These are phyloP conservation scores for Mormyrus hasselquistii DNA, from an alignment of 2,797 vertebrate species.

Conservation along the genomic window DNA sequence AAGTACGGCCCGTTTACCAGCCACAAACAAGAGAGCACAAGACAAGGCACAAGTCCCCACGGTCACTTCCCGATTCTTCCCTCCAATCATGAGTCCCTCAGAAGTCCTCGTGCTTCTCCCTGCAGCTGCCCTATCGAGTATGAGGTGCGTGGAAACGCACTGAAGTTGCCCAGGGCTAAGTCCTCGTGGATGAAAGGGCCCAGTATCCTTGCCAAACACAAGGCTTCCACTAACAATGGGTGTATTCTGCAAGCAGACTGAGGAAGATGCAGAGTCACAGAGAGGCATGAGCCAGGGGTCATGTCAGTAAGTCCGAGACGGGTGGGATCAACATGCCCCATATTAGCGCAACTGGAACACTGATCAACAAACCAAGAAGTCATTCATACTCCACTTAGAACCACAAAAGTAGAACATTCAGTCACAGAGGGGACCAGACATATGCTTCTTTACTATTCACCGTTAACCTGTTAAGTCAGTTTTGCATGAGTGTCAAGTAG, in stretches of 20 bases:
- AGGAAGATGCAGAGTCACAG: conserved; percentile 18
- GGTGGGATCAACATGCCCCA: conserved; percentile 3
- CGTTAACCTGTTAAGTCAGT: neutral
- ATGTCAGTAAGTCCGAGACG: conserved; percentile 21
- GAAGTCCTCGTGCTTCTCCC: conserved; percentile 26
- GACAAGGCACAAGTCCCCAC: conserved; percentile 40
- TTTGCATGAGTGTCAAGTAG: neutral
- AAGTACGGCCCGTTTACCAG: conserved; percentile 2
- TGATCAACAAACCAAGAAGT: neutral
- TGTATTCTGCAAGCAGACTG: conserved; percentile 45
- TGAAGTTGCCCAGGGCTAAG: conserved; percentile 36
- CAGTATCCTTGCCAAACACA: conserved; percentile 43
- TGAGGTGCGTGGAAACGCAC: conserved; percentile 28
- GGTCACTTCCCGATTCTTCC: conserved; percentile 21
- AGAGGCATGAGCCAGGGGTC: neutral
- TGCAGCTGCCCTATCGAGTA: conserved; percentile 40
- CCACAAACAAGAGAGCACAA: neutral
- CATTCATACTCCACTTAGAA: neutral
- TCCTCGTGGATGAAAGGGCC: conserved; percentile 39
- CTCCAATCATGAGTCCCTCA: conserved; percentile 36
- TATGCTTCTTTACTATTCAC: neutral
- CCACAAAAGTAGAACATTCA: neutral
- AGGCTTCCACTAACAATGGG: conserved; percentile 45
- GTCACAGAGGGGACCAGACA: neutral
- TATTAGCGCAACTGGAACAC: neutral